phyloP scores from a whole-genome alignment of 2,888 invertebrate genomes.

The Cosmorhoe ocellata region DNA sequence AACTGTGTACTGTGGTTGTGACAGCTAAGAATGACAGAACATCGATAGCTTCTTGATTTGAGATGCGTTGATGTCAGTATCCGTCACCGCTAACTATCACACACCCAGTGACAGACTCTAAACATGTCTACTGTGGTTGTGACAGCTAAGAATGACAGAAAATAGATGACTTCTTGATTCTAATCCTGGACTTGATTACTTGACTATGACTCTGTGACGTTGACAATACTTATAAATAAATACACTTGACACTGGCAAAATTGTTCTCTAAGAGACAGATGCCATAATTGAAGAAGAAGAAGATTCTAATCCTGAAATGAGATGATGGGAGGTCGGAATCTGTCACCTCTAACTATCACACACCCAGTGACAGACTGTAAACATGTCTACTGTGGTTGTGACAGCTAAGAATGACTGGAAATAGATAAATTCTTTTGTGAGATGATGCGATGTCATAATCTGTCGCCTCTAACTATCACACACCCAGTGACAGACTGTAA shows the following conservation, averaged over 20 bases:
- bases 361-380: conserved; percentile 35
- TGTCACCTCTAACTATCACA: conserved; percentile 22
- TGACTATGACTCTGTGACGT: no score
- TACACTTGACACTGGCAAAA: no score
- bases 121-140: conserved; percentile 5
- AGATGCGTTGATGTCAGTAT: neutral
- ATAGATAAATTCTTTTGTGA: no score
- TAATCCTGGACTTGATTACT: no score
- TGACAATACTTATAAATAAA: no score
- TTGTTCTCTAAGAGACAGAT: no score
- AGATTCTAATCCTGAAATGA: no score
- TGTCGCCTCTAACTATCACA: conserved; percentile 13
- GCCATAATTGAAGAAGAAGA: no score
- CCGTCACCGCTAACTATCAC: no score
- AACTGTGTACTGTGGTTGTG: conserved; percentile 9
- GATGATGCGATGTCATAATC: conserved; percentile 5
- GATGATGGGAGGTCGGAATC: no score
- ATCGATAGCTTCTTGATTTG: neutral
- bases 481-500: conserved; percentile 28
- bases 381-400: conserved; percentile 33
- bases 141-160: neutral
- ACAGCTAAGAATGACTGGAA: neutral
- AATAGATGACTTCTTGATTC: no score
- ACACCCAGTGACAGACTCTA: conserved; percentile 21
- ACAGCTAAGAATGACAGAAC: neutral